These are phyloP conservation scores for Triplophysa bombifrons DNA, from an alignment of 2,797 vertebrate genomes.

Conservation along the genomic window DNA sequence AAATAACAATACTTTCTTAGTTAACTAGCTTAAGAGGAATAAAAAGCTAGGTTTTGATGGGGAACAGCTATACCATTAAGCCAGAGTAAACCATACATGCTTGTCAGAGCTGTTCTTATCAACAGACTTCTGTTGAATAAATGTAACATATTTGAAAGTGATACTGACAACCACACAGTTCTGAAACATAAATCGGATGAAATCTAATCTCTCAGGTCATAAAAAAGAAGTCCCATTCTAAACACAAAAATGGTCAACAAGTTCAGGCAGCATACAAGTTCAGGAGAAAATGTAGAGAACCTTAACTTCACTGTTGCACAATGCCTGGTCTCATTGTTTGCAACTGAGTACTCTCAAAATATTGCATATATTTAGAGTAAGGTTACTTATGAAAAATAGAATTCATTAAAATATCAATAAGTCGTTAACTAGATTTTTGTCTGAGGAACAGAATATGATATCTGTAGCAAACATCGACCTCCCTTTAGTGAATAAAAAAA, in stretches of 20 bases:
- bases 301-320: constrained; percentile 12
- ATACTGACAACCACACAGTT: neutral
- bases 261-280: constrained; percentile 22
- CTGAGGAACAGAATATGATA: neutral
- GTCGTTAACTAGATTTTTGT: neutral
- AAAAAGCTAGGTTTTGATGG: neutral
- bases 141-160: neutral
- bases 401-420: neutral
- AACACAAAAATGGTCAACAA: constrained; percentile 16
- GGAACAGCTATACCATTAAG: neutral
- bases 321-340: neutral
- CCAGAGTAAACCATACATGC: neutral
- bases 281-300: neutral
- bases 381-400: neutral
- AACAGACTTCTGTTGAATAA: neutral
- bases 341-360: neutral
- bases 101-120: neutral
- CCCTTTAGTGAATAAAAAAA: neutral
- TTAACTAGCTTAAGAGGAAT: neutral
- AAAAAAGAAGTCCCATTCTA: neutral
- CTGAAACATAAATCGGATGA: neutral
- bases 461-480: neutral
- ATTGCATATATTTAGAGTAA: neutral
- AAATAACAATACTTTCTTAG: neutral
- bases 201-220: neutral